phyloP scores from a whole-genome alignment of 1,140 invertebrate genomes.

The Pomacea maculata region DNA sequence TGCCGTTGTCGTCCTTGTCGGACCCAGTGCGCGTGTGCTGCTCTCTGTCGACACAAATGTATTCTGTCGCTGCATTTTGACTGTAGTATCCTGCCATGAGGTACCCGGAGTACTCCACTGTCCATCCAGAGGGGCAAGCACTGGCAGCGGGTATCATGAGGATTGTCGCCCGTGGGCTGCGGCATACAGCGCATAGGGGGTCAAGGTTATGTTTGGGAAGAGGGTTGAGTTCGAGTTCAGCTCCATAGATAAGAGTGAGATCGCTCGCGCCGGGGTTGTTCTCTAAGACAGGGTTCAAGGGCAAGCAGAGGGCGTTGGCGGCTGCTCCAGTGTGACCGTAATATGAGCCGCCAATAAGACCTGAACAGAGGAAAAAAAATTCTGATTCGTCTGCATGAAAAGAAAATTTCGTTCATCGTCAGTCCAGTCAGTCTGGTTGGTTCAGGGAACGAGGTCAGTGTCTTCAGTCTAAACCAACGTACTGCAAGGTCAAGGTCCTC shows the following conservation, averaged over 20 bases:
- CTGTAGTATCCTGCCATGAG: slow-evolving; percentile 28
- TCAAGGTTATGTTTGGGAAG: slow-evolving; percentile 2
- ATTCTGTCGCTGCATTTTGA: slow-evolving; percentile 25
- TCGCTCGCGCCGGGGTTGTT: not conserved
- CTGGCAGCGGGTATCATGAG: slow-evolving; percentile 43
- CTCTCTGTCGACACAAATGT: slow-evolving; percentile 39
- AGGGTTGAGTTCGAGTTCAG: slow-evolving; percentile 30
- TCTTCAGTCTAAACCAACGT: no score
- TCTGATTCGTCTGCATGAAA: no score
- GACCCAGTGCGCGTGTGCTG: slow-evolving; percentile 27
- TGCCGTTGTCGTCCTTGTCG: slow-evolving; percentile 28
- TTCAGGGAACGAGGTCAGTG: no score
- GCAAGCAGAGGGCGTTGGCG: slow-evolving; percentile 33
- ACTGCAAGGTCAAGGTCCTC: no score
- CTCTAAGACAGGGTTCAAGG: slow-evolving; percentile 24
- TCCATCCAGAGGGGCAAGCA: slow-evolving; percentile 38
- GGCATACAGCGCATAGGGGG: slow-evolving; percentile 33
- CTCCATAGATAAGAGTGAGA: slow-evolving; percentile 22
- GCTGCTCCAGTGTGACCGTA: slow-evolving; percentile 14
- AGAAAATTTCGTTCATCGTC: no score
- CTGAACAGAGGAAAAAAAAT: slow-evolving; percentile 7
- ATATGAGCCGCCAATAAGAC: slow-evolving; percentile 26
- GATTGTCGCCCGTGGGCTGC: slow-evolving; percentile 6
- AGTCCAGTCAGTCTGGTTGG: no score
- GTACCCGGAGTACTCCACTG: slow-evolving; percentile 35